Conservation (phyloP, 1,140 invertebrate species). For the Drosophila orosa region DNA sequence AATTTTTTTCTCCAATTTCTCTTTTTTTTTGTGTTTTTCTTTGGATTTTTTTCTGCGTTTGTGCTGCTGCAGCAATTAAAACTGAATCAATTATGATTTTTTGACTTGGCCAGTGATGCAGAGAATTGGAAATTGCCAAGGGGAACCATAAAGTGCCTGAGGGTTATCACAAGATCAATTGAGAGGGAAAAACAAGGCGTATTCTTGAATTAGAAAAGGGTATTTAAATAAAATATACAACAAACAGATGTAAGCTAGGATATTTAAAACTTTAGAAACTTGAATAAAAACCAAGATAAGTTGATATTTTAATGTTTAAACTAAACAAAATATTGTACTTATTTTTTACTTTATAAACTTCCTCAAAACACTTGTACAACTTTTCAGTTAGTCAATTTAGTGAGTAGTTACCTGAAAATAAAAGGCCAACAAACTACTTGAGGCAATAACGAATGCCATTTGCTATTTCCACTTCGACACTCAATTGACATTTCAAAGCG, state of each 20-base stretch:
- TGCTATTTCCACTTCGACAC: conserved; percentile 23
- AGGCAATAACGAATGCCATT: conserved; percentile 14
- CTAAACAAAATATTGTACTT: too few species aligned
- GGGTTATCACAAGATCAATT: not conserved
- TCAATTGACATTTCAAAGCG: conserved; percentile 16
- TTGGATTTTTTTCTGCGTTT: conserved; percentile 22
- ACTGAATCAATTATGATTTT: conserved; percentile 79
- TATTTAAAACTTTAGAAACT: not conserved
- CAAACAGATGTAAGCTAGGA: too few species aligned
- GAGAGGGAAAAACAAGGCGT: too few species aligned
- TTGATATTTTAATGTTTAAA: not conserved
- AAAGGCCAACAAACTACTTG: not conserved
- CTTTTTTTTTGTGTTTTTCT: conserved; percentile 18
- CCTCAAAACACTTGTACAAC: not conserved
- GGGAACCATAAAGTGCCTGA: conserved; percentile 23
- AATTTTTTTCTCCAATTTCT: conserved; percentile 15
- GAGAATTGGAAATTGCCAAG: conserved; percentile 53
- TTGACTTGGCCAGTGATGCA: conserved; percentile 62
- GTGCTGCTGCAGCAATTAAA: conserved; percentile 67
- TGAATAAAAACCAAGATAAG: too few species aligned
- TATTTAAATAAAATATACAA: too few species aligned
- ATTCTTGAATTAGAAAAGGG: not conserved
- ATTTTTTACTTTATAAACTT: not conserved
- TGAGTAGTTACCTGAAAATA: not conserved
- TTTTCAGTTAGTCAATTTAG: not conserved